Evolutionary conservation across 1,140 invertebrate genomes (phyloP).

Genomic region (Heliconius melpomene): DNA sequence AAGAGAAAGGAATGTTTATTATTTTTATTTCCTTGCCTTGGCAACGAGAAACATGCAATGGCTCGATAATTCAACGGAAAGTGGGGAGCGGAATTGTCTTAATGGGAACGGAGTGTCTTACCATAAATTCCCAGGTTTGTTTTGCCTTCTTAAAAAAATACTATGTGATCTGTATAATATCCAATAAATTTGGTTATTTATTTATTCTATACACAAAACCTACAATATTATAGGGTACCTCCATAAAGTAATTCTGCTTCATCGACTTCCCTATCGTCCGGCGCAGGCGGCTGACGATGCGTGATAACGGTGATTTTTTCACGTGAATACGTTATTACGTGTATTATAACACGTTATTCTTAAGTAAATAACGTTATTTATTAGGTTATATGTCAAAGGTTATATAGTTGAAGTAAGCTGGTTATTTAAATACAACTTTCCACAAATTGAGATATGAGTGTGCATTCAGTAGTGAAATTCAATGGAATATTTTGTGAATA

Average conservation of each 20-base stretch:
- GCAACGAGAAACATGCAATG: neutral
- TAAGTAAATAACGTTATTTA: neutral
- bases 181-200: neutral
- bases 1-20: neutral
- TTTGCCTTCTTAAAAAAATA: neutral
- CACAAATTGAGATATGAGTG: too few relatives aligned
- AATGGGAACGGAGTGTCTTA: too few relatives aligned
- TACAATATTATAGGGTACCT: too few relatives aligned
- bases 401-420: too few relatives aligned
- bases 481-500: too few relatives aligned
- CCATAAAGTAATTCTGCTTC: neutral
- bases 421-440: too few relatives aligned
- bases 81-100: neutral
- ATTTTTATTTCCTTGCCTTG: too few relatives aligned
- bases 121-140: too few relatives aligned
- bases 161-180: neutral
- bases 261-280: neutral
- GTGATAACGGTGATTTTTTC: constrained; percentile 1
- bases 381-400: too few relatives aligned
- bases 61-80: neutral
- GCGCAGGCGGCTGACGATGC: constrained; percentile 26
- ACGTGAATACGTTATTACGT: neutral
- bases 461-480: too few relatives aligned
- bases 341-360: neutral
- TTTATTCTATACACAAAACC: neutral